Evolutionary conservation across 2,888 invertebrate species (phyloP), one percentile per base, ranked within the genome.

Genomic region (Sarcophaga variegata): DNA sequence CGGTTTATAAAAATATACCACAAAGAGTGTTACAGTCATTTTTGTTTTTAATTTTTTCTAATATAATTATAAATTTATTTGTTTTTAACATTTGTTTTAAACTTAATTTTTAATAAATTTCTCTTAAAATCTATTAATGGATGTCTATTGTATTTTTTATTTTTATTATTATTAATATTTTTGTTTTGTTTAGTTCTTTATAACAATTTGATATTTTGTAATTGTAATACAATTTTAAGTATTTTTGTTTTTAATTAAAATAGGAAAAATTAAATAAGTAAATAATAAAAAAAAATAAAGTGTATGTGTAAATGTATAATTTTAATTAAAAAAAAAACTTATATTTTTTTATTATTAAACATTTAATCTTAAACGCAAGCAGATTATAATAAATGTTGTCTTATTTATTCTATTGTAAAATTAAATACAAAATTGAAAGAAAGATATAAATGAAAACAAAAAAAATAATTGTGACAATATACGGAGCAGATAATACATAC

Each of bases 211-310:
- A 86, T 80, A 76, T 72, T 81, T 79, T 69, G 37, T 14, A 63
- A 78, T 66, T 83, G 67, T 83, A 59, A 72, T 81, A 83, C 72
- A 81, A 81, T 83, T 80, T 83, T 80, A 86, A 85, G 83, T 83
- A 83, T 83, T 71, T 49, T 79, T 54, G 8, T 72, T 45, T 37
- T 59, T 71, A 17, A 47, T 72, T 47, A 54, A 71, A 64, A 63
- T 67, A 17, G 12, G 75, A 77, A 1, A 69, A 69, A 54, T 47
- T 66, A 66, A 64, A 70, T 1, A 49, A 60, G 47, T 72, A 47
- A 62, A 49, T 49, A 67, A 20, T 20, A 20, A 20, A 27, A 27
- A 20, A 47, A 45, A 66, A 17, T 69, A 63, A 62, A 75, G 66
- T 66, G 45, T 49, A 66, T 54, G 66, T 81, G 74, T 45, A 27